A percentile compares a stretch with the other conserved stretches of the same genome.
These are phyloP conservation scores for Cryptocephalus primarius DNA, from an alignment of 2,888 invertebrate genomes.

Conservation along the genomic window DNA sequence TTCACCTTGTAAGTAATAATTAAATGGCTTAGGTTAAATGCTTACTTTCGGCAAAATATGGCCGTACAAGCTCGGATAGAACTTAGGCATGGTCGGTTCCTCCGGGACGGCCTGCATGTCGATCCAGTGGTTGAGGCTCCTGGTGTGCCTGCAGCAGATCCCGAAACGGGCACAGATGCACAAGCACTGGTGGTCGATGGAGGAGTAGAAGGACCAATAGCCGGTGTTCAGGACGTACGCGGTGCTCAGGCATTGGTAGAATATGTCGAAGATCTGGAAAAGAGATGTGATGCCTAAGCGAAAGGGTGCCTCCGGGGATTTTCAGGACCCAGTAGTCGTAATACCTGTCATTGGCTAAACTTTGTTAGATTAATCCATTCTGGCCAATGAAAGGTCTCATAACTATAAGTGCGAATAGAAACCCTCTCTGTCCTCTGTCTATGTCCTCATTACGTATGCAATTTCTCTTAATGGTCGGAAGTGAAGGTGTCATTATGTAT, in stretches of 20 bases:
- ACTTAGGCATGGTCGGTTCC: constrained; percentile 5
- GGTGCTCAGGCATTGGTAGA: constrained; percentile 20
- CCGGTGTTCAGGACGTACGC: constrained; percentile 22
- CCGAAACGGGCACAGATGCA: constrained; percentile 22
- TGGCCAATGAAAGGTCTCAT: no score
- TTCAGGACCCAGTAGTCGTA: no score
- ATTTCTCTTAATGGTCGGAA: no score
- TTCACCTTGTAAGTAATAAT: no score
- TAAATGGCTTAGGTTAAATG: not conserved
- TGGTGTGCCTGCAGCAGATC: constrained; percentile 16
- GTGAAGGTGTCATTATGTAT: no score
- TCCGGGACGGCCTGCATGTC: constrained; percentile 10
- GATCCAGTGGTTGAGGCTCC: constrained; percentile 16
- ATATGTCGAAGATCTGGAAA: constrained; percentile 21
- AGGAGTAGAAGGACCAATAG: constrained; percentile 22
- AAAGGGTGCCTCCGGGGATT: no score
- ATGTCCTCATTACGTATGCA: no score
- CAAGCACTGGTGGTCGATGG: constrained; percentile 13
- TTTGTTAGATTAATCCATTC: no score
- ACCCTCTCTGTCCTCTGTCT: no score
- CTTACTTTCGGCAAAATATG: constrained; percentile 11
- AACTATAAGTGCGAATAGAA: no score
- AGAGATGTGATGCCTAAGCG: not conserved
- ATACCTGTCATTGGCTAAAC: no score
- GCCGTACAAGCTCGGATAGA: constrained; percentile 12